phyloP scores from a whole-genome alignment of 2,113 vertebrate genomes.

The Balaenoptera acutorostrata region DNA sequence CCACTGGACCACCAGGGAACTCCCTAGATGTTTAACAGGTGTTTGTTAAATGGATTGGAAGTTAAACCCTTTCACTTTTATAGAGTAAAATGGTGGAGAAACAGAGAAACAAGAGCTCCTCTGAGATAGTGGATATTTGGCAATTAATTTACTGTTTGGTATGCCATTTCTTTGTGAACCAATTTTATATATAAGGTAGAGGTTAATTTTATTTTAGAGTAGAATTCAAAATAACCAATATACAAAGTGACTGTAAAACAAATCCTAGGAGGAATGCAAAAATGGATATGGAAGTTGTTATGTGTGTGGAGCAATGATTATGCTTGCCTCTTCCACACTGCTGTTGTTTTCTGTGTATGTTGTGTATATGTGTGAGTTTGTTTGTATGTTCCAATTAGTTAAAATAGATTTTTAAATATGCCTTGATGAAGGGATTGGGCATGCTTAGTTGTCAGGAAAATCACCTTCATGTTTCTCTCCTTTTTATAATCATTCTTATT shows the following conservation, averaged over 20 bases:
- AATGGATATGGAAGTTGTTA: background rate
- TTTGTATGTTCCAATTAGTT: background rate
- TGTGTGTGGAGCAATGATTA: background rate
- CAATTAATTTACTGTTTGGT: background rate
- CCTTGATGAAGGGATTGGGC: background rate
- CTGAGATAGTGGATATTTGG: background rate
- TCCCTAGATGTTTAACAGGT: background rate
- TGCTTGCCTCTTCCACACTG: background rate
- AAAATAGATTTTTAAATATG: background rate
- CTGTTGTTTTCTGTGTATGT: background rate
- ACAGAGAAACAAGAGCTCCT: background rate
- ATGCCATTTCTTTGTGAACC: background rate
- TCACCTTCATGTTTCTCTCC: background rate
- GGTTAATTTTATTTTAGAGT: constrained; percentile 7
- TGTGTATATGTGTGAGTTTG: background rate
- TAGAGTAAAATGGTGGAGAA: background rate
- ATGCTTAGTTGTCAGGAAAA: background rate
- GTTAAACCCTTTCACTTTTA: background rate
- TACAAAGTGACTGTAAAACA: background rate
- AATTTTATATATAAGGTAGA: constrained; percentile 17
- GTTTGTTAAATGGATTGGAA: background rate
- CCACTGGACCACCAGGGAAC: no score
- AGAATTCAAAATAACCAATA: constrained; percentile 1
- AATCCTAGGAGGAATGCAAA: background rate
- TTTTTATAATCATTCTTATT: background rate